These are phyloP conservation scores for Acrossocheilus wenchowensis DNA, from an alignment of 2,797 vertebrate species.

Conservation along the genomic window DNA sequence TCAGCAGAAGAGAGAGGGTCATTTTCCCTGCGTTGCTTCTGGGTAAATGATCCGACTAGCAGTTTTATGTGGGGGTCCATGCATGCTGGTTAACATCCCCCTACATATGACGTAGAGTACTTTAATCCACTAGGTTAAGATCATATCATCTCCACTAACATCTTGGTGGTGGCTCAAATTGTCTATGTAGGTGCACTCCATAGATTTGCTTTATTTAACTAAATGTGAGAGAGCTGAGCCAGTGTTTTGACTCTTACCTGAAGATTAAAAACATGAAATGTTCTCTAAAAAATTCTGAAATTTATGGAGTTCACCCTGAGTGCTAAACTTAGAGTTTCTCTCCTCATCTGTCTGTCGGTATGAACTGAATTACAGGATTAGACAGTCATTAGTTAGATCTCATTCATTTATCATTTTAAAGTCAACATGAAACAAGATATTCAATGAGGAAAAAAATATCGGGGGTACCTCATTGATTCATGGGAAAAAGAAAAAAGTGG, in stretches of 20 bases:
- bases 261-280: conserved; percentile 7
- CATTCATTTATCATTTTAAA: neutral
- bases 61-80: conserved; percentile 50
- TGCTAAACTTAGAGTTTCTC: conserved; percentile 28
- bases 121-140: conserved; percentile 46
- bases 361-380: conserved; percentile 6
- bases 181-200: conserved; percentile 28
- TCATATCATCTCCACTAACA: conserved; percentile 53
- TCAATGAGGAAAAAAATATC: neutral
- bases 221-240: neutral
- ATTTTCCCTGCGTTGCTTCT: conserved; percentile 77
- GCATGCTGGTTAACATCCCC: conserved; percentile 65
- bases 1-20: conserved; percentile 81
- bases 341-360: conserved; percentile 43
- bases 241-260: conserved; percentile 32
- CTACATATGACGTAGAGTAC: conserved; percentile 45
- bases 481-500: neutral
- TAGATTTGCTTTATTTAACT: conserved; percentile 33
- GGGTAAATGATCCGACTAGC: conserved; percentile 67
- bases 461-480: neutral
- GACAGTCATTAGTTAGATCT: neutral
- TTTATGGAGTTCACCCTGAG: conserved; percentile 39
- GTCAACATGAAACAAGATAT: neutral
- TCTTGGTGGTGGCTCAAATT: conserved; percentile 52
- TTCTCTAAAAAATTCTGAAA: neutral